Evolutionary conservation across 2,113 vertebrate genomes (phyloP), one percentile per base, ranked within the genome.

Genomic region (Elanoides forficatus): DNA sequence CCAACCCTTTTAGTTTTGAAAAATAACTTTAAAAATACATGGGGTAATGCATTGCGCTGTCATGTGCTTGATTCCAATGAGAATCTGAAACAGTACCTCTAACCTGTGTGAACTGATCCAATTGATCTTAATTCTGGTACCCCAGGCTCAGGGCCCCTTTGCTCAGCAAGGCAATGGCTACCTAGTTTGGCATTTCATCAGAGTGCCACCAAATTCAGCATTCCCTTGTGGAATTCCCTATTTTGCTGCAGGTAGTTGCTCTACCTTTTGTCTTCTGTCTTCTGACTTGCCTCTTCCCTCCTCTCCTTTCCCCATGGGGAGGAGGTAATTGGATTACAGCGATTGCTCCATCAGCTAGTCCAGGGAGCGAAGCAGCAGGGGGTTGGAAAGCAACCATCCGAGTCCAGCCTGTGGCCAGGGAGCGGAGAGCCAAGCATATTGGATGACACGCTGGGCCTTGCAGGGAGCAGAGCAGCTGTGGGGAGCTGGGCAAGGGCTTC

Each of bases 311-410:
- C 82, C 58, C 40, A 13, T n/a, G 11, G 58, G 58, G 68, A 52
- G 68, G 45, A 90, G 58, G 71, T 95, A 95, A 91, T 95, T 89
- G 89, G 92, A 95, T 94, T 96, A 74, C 91, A 94, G 86, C 4
- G 34, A 45, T 0, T 65, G 68, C 58, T 95, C 83, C 53, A 40
- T 91, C 43, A 1, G 1, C 34, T 91, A 17, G 50, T 81, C 34
- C 52, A 25, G 18, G 76, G 81, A 91, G 80, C 43, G 34, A 85
- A 40, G 78, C 86, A 93, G 88, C 93, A 79, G 91, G 92, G 81
- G 76, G 60, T 13, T 95, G 91, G 93, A 95, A 91, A 95, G 56
- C 19, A 15, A 94, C 88, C 59, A 48, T 79, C 19, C 6, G 14
- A 92, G 67, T 19, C 50, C 71, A 94, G 62, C 42, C 86, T 21